Evolutionary conservation across 2,113 vertebrate species (phyloP).

Genomic region (Aplodontia rufa): DNA sequence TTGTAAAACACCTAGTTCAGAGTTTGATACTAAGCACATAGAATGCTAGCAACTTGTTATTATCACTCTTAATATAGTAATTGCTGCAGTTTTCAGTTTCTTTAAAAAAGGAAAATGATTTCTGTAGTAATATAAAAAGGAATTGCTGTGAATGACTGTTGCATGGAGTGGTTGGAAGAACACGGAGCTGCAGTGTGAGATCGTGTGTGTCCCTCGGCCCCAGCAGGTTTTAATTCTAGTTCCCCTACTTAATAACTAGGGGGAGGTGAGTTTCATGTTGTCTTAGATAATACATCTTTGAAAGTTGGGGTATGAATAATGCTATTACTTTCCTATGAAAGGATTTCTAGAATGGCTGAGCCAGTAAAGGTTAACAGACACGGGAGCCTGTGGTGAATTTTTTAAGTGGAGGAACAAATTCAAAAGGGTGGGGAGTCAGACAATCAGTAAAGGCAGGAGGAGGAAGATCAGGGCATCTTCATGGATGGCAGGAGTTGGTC

Average conservation of each 20-base stretch:
- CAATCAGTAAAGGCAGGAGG: background rate
- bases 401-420: background rate
- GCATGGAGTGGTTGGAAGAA: background rate
- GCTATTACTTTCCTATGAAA: background rate
- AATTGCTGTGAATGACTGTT: background rate
- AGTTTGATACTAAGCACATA: background rate
- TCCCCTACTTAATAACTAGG: background rate
- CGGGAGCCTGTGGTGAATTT: background rate
- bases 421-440: background rate
- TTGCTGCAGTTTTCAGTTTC: background rate
- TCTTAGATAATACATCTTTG: background rate
- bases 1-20: background rate
- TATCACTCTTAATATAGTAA: background rate
- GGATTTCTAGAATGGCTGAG: background rate
- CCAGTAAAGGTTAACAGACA: background rate
- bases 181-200: background rate
- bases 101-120: background rate
- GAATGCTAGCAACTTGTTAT: background rate
- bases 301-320: background rate
- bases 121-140: background rate
- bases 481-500: background rate
- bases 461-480: background rate
- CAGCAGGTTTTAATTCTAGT: background rate
- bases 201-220: background rate
- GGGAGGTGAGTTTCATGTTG: background rate